Conservation (phyloP, 2,797 vertebrate species). For the Coregonus ussuriensis region DNA sequence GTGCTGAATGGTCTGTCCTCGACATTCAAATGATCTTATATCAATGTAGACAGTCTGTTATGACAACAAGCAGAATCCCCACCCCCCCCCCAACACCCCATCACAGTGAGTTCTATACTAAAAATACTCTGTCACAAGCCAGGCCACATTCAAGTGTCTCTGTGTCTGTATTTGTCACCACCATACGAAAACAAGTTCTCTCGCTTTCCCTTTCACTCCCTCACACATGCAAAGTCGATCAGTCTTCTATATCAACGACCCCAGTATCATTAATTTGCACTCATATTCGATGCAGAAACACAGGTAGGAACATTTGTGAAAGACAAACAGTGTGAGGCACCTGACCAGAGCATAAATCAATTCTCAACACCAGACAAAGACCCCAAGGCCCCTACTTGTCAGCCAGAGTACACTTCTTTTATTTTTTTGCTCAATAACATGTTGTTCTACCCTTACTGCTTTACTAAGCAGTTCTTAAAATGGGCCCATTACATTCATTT, state of each 20-base stretch:
- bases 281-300: too few species aligned
- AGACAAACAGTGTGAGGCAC: too few species aligned
- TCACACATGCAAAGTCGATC: background rate
- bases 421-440: too few species aligned
- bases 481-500: too few species aligned
- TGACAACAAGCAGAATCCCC: slow-evolving; percentile 65
- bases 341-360: too few species aligned
- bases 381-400: too few species aligned
- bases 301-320: too few species aligned
- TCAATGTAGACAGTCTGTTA: slow-evolving; percentile 62
- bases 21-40: slow-evolving; percentile 26
- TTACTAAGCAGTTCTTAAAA: too few species aligned
- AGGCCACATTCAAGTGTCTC: slow-evolving; percentile 31
- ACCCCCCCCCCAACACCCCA: slow-evolving; percentile 11
- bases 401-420: too few species aligned
- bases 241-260: background rate
- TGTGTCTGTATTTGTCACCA: background rate
- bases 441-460: too few species aligned
- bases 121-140: slow-evolving; percentile 64
- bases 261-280: too few species aligned
- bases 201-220: background rate
- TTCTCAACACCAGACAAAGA: too few species aligned
- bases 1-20: slow-evolving; percentile 7
- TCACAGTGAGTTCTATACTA: slow-evolving; percentile 50
- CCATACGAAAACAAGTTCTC: background rate